These are phyloP conservation scores for Falco peregrinus DNA, from an alignment of 2,797 vertebrate genomes.

Conservation along the genomic window DNA sequence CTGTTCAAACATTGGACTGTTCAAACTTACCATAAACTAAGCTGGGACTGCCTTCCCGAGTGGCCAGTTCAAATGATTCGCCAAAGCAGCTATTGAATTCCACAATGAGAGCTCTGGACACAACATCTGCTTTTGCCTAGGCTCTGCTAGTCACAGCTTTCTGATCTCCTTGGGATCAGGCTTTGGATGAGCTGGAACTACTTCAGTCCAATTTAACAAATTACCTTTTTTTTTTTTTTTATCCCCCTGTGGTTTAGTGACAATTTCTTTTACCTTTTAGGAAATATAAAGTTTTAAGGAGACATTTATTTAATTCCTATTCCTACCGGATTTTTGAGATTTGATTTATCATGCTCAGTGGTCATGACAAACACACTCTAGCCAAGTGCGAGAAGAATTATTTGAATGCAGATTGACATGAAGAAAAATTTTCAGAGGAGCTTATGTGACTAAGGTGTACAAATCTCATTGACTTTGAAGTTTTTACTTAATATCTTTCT, in stretches of 20 bases:
- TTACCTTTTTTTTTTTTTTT: neutral
- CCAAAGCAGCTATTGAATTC: conserved; percentile 54
- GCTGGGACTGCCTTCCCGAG: conserved; percentile 29
- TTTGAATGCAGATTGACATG: conserved; percentile 26
- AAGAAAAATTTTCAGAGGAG: conserved; percentile 13
- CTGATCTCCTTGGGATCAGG: conserved; percentile 56
- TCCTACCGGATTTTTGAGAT: neutral
- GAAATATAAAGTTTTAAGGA: neutral
- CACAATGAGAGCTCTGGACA: neutral
- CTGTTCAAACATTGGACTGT: neutral
- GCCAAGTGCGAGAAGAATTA: neutral
- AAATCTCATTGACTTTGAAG: conserved; percentile 47
- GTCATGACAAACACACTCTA: neutral
- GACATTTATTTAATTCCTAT: conserved; percentile 5
- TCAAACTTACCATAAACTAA: conserved; percentile 18
- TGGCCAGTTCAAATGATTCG: conserved; percentile 42
- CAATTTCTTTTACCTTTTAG: conserved; percentile 3
- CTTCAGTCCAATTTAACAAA: conserved; percentile 35
- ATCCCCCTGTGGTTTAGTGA: neutral
- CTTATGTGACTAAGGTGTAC: conserved; percentile 17
- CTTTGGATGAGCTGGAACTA: conserved; percentile 60
- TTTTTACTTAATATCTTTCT: conserved; percentile 38
- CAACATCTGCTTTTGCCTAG: conserved; percentile 66
- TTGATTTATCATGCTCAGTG: neutral
- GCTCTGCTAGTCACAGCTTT: conserved; percentile 43